Evolutionary conservation across 2,113 vertebrate genomes (phyloP).

Genomic region (Calidris pygmaea): DNA sequence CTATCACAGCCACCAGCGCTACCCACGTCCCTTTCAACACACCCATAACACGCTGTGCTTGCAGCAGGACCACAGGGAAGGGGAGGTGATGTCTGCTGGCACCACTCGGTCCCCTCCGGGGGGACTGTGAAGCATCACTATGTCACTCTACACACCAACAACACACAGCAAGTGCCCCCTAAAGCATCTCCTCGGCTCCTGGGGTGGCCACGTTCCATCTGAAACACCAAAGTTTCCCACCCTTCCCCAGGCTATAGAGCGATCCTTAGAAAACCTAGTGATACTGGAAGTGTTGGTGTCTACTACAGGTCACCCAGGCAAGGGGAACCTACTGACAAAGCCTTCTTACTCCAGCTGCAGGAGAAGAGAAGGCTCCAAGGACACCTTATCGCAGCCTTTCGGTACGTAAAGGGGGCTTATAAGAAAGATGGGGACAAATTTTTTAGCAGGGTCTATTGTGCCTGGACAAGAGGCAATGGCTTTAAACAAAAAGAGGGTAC

Average conservation of each 20-base stretch:
- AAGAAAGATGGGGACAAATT: not conserved
- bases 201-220: not conserved
- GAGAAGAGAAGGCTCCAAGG: not conserved
- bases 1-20: not conserved
- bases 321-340: not conserved
- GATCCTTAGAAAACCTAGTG: not conserved
- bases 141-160: not conserved
- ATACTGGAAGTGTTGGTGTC: not conserved
- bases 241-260: not conserved
- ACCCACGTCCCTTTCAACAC: not conserved
- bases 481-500: not conserved
- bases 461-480: not conserved
- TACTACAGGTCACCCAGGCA: too few species aligned
- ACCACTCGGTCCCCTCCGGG: fast-evolving
- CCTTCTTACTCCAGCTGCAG: too few species aligned
- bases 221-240: not conserved
- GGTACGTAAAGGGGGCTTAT: not conserved
- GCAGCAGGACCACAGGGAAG: not conserved
- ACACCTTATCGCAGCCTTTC: not conserved
- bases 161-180: not conserved
- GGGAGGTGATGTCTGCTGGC: not conserved
- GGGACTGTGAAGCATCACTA: not conserved
- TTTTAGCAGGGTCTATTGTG: not conserved
- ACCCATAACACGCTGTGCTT: fast-evolving
- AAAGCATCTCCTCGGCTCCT: not conserved